Evolutionary conservation across 2,113 vertebrate genomes (phyloP).

Genomic region (Hippocampus comes): DNA sequence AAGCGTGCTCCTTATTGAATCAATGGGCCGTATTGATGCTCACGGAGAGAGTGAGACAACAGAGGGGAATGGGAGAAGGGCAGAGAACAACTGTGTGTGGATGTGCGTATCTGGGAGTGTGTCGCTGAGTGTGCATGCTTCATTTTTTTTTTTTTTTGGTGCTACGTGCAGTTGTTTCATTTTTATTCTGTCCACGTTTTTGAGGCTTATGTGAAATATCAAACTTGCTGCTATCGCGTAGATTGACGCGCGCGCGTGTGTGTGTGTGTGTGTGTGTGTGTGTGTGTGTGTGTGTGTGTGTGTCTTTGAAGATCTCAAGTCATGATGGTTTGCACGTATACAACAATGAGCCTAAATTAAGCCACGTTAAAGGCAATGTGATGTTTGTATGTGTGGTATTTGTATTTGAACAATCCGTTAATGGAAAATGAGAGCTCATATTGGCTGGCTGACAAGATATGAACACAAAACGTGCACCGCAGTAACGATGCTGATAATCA

Average conservation of each 20-base stretch:
- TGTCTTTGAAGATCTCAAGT: background rate
- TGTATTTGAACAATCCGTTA: background rate
- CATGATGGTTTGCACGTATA: background rate
- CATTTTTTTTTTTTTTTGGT: background rate
- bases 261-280: background rate
- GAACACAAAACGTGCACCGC: no score
- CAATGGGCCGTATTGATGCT: constrained; percentile 67
- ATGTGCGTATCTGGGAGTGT: constrained; percentile 6
- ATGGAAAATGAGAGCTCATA: background rate
- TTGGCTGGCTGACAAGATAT: no score
- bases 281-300: background rate
- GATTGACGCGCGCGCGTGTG: background rate
- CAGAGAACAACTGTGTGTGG: constrained; percentile 23
- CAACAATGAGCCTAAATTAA: background rate
- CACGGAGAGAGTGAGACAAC: constrained; percentile 55
- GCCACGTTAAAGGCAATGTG: no score
- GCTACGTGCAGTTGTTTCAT: background rate
- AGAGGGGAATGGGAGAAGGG: constrained; percentile 18
- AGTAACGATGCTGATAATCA: no score
- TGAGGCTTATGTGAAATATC: background rate
- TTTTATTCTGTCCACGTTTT: background rate
- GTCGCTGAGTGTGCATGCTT: constrained; percentile 6
- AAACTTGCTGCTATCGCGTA: background rate
- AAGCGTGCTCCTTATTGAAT: constrained; percentile 50
- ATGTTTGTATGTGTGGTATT: background rate